Conservation (phyloP, 2,797 vertebrate species). For the Hephaestus fuliginosus region DNA sequence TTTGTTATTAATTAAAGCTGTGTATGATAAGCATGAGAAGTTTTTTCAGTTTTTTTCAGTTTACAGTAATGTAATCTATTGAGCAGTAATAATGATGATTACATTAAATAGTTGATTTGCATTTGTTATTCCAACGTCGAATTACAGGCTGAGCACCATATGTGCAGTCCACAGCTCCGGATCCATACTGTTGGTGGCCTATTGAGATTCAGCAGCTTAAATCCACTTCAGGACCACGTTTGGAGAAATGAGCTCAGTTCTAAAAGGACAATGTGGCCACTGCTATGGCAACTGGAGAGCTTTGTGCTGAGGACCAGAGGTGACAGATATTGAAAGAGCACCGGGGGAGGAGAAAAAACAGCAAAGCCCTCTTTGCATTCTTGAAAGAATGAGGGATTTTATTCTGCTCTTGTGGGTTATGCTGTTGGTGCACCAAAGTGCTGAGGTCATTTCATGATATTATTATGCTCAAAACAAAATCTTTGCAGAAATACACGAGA, state of each 20-base stretch:
- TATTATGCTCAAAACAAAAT: constrained; percentile 29
- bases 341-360: constrained; percentile 46
- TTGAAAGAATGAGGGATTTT: constrained; percentile 64
- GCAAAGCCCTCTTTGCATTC: constrained; percentile 72
- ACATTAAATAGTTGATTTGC: constrained; percentile 31
- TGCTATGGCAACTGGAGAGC: constrained; percentile 79
- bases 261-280: constrained; percentile 76
- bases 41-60: background rate
- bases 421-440: constrained; percentile 29
- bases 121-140: constrained; percentile 26
- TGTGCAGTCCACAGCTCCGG: constrained; percentile 9
- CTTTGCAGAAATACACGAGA: constrained; percentile 6
- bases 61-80: constrained; percentile 43
- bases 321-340: constrained; percentile 80
- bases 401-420: constrained; percentile 34
- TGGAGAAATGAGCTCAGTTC: constrained; percentile 70
- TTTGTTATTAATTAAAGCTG: constrained; percentile 57
- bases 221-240: constrained; percentile 65
- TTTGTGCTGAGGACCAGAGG: constrained; percentile 75
- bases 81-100: constrained; percentile 24
- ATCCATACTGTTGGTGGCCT: constrained; percentile 52
- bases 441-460: constrained; percentile 42
- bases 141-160: constrained; percentile 29
- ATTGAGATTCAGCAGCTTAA: constrained; percentile 63
- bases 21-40: constrained; percentile 17